Percentiles rank a stretch among this genome's conserved stretches.
These are phyloP conservation scores for Drosophila melanogaster DNA, from an alignment of 1,140 invertebrate genomes.

Conservation along the genomic window DNA sequence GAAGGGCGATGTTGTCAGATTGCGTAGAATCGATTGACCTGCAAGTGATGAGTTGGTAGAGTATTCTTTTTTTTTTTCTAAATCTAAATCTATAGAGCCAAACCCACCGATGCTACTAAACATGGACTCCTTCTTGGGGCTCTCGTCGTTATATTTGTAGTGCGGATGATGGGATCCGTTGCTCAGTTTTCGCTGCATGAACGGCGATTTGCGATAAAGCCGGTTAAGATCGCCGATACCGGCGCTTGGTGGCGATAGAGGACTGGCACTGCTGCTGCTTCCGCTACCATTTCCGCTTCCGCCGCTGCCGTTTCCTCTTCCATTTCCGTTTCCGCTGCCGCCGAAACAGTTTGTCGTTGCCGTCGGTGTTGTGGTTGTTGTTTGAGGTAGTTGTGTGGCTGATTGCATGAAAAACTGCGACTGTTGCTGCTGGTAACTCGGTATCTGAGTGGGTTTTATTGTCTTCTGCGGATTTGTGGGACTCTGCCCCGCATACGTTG, in stretches of 20 bases:
- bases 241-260: slow-evolving; percentile 34
- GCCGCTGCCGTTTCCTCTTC: slow-evolving; percentile 15
- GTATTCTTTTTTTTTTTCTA: too few relatives aligned
- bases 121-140: slow-evolving; percentile 81
- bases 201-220: slow-evolving; percentile 80
- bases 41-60: not conserved
- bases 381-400: slow-evolving; percentile 83
- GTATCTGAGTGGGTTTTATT: slow-evolving; percentile 80
- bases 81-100: too few relatives aligned
- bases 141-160: slow-evolving; percentile 70
- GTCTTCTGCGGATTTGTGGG: slow-evolving; percentile 60
- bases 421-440: slow-evolving; percentile 71
- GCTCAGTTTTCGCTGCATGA: slow-evolving; percentile 79
- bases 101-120: slow-evolving; percentile 75
- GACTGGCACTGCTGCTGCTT: slow-evolving; percentile 28
- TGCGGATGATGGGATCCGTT: slow-evolving; percentile 59
- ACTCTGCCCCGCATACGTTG: slow-evolving; percentile 10
- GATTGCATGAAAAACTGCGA: slow-evolving; percentile 76
- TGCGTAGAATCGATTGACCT: slow-evolving; percentile 81
- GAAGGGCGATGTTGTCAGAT: slow-evolving; percentile 81
- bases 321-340: slow-evolving; percentile 26
- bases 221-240: slow-evolving; percentile 56
- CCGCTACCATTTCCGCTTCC: slow-evolving; percentile 35
- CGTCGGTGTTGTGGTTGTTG: slow-evolving; percentile 35
- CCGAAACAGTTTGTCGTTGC: slow-evolving; percentile 55